Percentiles rank a stretch among this genome's conserved stretches.
These are phyloP conservation scores for Sylvia atricapilla DNA, from an alignment of 2,113 vertebrate species.

Conservation along the genomic window DNA sequence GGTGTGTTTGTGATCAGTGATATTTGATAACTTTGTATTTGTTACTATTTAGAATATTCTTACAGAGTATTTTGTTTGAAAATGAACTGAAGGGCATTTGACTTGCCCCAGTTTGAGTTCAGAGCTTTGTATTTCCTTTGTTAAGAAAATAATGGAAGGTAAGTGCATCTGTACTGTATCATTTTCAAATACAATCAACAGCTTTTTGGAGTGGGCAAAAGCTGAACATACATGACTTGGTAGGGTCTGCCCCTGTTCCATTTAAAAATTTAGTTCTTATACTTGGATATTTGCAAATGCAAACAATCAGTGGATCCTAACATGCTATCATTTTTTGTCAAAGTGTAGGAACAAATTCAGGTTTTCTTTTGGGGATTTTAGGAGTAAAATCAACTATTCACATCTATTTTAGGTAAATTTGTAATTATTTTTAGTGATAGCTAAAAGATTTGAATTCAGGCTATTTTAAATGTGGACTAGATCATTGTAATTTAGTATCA, in stretches of 20 bases:
- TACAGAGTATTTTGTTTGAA: background rate
- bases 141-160: background rate
- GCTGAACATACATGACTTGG: background rate
- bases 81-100: background rate
- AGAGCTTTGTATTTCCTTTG: background rate
- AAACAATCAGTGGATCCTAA: slow-evolving; percentile 7
- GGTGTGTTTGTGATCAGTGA: background rate
- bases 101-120: background rate
- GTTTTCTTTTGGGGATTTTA: background rate
- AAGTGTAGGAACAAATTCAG: background rate
- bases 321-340: slow-evolving; percentile 19
- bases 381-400: background rate
- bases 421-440: background rate
- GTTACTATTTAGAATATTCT: background rate
- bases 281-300: background rate
- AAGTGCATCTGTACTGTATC: background rate
- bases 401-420: background rate
- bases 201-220: background rate
- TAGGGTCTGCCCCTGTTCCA: background rate
- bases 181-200: background rate
- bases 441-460: background rate
- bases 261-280: background rate
- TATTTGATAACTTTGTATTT: background rate
- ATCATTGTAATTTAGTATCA: background rate
- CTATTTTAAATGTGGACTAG: background rate